phyloP scores from a whole-genome alignment of 2,888 invertebrate species.

The Eustalomyia histrio region DNA sequence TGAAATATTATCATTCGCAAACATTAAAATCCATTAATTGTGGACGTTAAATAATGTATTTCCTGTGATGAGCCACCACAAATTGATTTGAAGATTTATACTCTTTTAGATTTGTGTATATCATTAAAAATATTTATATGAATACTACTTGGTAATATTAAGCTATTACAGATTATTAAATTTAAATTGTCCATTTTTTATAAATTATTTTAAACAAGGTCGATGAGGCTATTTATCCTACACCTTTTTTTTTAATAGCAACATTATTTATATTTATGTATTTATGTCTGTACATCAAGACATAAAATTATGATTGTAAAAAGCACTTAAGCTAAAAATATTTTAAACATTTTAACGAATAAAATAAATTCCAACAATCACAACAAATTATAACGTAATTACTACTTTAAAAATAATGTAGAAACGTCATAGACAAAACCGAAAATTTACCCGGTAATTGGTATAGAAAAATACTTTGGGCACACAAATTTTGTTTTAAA shows the following conservation, averaged over 20 bases:
- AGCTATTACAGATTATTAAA: constrained; percentile 28
- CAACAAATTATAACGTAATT: not conserved
- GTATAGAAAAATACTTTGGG: not conserved
- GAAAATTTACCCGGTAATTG: constrained; percentile 7
- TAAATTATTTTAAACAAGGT: constrained; percentile 29
- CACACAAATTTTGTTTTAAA: not conserved
- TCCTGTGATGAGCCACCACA: no score
- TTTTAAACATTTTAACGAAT: constrained; percentile 7
- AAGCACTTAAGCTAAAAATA: constrained; percentile 4
- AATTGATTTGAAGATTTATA: no score
- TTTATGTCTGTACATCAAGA: constrained; percentile 9
- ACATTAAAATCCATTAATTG: no score
- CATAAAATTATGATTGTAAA: constrained; percentile 31
- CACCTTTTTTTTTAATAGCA: not conserved
- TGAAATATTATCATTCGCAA: no score
- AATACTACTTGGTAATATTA: no score
- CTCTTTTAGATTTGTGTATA: no score
- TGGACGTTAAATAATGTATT: no score
- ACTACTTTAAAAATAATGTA: constrained; percentile 4
- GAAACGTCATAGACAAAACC: not conserved
- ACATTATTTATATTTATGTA: constrained; percentile 2
- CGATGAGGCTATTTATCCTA: constrained; percentile 31
- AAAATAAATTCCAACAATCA: constrained; percentile 4
- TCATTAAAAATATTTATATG: no score
- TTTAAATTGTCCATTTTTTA: constrained; percentile 8